phyloP scores from a whole-genome alignment of 2,888 invertebrate species.

The Sicus ferrugineus region DNA sequence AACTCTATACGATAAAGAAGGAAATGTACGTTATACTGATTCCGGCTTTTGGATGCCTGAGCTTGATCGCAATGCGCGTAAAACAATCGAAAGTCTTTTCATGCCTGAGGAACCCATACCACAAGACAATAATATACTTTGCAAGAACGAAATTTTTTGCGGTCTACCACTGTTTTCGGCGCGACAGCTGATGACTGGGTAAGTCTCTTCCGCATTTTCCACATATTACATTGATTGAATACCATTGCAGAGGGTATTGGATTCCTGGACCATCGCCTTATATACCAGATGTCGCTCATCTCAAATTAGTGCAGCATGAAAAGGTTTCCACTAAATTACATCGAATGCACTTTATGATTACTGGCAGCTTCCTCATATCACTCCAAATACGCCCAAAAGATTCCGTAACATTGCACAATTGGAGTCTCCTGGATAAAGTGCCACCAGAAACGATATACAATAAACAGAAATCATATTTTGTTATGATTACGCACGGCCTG shows the following conservation, averaged over 20 bases:
- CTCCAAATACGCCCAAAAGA: slow-evolving; percentile 52
- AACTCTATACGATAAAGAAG: slow-evolving; percentile 53
- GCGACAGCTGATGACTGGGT: slow-evolving; percentile 51
- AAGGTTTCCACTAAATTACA: slow-evolving; percentile 41
- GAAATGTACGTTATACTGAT: slow-evolving; percentile 53
- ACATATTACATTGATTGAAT: neutral
- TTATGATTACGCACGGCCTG: slow-evolving; percentile 53
- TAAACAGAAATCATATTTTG: slow-evolving; percentile 50
- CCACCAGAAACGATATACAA: slow-evolving; percentile 49
- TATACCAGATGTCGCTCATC: slow-evolving; percentile 47
- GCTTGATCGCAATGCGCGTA: slow-evolving; percentile 53
- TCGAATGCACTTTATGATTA: slow-evolving; percentile 46
- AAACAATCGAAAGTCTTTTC: slow-evolving; percentile 55
- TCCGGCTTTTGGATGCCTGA: slow-evolving; percentile 57
- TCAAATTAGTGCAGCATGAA: slow-evolving; percentile 43
- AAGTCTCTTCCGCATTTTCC: neutral
- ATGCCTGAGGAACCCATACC: slow-evolving; percentile 54
- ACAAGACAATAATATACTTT: slow-evolving; percentile 51
- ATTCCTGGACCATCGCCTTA: slow-evolving; percentile 51
- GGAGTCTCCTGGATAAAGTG: slow-evolving; percentile 49
- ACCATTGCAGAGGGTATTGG: slow-evolving; percentile 50
- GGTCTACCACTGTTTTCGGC: slow-evolving; percentile 52
- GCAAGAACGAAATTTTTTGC: slow-evolving; percentile 53
- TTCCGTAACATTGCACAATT: slow-evolving; percentile 45
- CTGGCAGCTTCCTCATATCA: slow-evolving; percentile 50